Conservation (phyloP, 2,888 invertebrate genomes). For the Nysson spinosus region DNA sequence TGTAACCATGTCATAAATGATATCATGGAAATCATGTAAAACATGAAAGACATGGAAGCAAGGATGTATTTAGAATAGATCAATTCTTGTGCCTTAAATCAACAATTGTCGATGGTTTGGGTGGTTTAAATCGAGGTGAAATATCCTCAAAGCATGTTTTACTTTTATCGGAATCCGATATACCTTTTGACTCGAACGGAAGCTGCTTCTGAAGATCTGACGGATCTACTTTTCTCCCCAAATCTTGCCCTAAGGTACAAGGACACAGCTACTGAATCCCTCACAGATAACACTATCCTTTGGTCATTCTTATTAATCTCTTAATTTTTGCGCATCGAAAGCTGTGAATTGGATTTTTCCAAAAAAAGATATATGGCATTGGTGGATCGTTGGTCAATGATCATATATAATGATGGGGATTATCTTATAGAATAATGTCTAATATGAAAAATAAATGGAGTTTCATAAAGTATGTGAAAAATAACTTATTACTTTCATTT, state of each 20-base stretch:
- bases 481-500: no score
- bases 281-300: conserved; percentile 31
- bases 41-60: neutral
- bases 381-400: no score
- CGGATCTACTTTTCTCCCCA: conserved; percentile 43
- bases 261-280: conserved; percentile 25
- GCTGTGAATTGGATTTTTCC: no score
- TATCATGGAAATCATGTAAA: no score
- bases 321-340: conserved; percentile 13
- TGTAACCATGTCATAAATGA: no score
- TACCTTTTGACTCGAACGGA: conserved; percentile 59
- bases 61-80: conserved; percentile 15
- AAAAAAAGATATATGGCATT: no score
- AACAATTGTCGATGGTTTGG: conserved; percentile 48
- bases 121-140: conserved; percentile 62
- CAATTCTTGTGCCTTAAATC: conserved; percentile 30
- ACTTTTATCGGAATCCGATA: conserved; percentile 70
- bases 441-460: no score
- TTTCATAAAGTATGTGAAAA: no score
- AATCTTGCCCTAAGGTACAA: conserved; percentile 38
- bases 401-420: no score
- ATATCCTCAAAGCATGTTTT: conserved; percentile 66
- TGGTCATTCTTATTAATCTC: conserved; percentile 43
- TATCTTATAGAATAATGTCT: no score
- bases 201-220: conserved; percentile 52